Evolutionary conservation across 2,113 vertebrate species (phyloP), one percentile per base, ranked within the genome.

Genomic region (Anoura caudifer): DNA sequence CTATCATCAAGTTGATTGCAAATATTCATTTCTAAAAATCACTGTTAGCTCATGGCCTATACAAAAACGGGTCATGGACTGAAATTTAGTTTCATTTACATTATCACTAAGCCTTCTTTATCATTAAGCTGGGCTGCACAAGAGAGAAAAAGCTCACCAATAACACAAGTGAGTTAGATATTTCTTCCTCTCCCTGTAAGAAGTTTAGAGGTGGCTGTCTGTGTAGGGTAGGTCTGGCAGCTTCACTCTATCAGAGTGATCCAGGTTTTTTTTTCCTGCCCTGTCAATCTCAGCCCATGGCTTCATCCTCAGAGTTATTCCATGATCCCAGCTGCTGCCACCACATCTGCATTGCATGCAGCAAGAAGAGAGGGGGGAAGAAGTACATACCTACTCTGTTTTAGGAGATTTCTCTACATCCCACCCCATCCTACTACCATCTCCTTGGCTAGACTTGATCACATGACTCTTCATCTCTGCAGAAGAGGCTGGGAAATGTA

Each of bases 1-100:
- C 31, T 92, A 0, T n/a, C 56, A 41, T 59, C 19, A 80, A 56
- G 12, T 41, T 9, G 33, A 61, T 81, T 76, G 59, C 31, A 93
- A 90, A 47, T 69, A 8, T 77, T 79, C 31, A 33, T 90, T 59
- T 94, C 24, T 92, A 82, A 88, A 97, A 93, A 67, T 87, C 76
- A 61, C 2, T 82, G 9, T 20, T n/a, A 7, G 31, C 26, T 84
- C 28, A 19, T 41, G 26, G 63, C 33, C 11, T 70, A 28, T 41
- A 24, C 13, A 56, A 9, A 80, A 81, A 43, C 20, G 56, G 82
- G 41, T 54, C 38, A 33, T 16, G 17, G 63, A 28, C 86, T 81
- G 20, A 17, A 52, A n/a, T 80, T 63, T 69, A 19, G 56, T 52
- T 91, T 45, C 70, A 59, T 54, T 97, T 70, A n/a, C 38, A 36